A percentile compares a stretch with the other conserved stretches of the same genome.
Conservation (phyloP, 2,888 invertebrate genomes). For the Leptinotarsa tumamoca region DNA sequence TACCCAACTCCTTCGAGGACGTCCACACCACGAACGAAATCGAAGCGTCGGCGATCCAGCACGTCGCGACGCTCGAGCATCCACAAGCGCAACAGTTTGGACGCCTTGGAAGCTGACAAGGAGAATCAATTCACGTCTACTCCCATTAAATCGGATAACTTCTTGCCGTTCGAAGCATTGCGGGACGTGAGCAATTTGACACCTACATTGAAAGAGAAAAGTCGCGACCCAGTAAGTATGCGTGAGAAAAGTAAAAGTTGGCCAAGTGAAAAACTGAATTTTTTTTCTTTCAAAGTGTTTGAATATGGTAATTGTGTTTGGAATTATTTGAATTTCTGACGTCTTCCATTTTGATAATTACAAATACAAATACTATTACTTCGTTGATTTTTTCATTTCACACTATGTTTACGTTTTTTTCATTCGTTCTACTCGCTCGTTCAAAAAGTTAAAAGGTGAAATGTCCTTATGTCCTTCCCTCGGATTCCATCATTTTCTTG, state of each 20-base stretch:
- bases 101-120: conserved; percentile 70
- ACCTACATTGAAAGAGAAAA: conserved; percentile 63
- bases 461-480: no score
- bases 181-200: conserved; percentile 76
- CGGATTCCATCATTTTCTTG: no score
- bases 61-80: conserved; percentile 61
- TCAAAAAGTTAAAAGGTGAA: no score
- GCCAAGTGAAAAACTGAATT: background rate
- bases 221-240: conserved; percentile 31
- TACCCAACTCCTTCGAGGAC: conserved; percentile 58
- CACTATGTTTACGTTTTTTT: no score
- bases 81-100: conserved; percentile 67
- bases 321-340: no score
- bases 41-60: conserved; percentile 65
- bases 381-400: no score
- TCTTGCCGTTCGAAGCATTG: conserved; percentile 64
- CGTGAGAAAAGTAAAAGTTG: background rate
- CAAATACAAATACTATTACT: no score
- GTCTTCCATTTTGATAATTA: no score
- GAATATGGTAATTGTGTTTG: no score
- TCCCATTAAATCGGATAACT: conserved; percentile 68
- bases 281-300: no score
- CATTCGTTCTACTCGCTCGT: no score
- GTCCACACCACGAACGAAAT: conserved; percentile 57
- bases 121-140: conserved; percentile 74